A percentile compares a stretch with the other conserved stretches of the same genome.
Conservation (phyloP, 2,113 vertebrate species). For the Craseonycteris thonglongyai region DNA sequence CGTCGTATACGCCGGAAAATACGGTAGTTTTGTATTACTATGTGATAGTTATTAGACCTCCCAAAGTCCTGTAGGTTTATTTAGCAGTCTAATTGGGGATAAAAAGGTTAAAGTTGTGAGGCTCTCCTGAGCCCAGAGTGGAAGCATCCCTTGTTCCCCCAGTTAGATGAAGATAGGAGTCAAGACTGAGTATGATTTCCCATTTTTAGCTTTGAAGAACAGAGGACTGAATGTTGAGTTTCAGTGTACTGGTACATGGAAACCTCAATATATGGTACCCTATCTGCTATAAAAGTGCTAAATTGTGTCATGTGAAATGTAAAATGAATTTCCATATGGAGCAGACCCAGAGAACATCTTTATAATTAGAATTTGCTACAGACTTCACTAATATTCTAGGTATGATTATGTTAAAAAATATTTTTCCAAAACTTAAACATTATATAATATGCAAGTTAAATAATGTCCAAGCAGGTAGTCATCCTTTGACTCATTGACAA, state of each 20-base stretch:
- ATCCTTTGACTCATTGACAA: background rate
- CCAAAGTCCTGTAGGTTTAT: background rate
- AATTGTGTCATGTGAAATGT: background rate
- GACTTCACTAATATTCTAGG: background rate
- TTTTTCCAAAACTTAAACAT: background rate
- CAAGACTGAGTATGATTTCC: background rate
- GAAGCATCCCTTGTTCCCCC: background rate
- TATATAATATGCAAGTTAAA: background rate
- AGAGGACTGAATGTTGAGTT: background rate
- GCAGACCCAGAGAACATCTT: background rate
- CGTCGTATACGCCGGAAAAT: too few relatives aligned
- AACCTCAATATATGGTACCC: background rate
- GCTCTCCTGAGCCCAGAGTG: background rate
- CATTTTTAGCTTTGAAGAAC: background rate
- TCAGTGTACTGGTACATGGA: background rate
- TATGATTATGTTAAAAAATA: background rate
- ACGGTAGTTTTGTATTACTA: too few relatives aligned
- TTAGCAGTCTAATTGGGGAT: background rate
- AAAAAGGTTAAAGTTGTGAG: background rate
- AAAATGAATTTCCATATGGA: background rate
- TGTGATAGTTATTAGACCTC: background rate
- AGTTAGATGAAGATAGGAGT: background rate
- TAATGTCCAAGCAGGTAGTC: background rate
- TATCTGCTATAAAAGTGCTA: background rate
- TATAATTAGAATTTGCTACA: background rate